Base-by-base conservation (phyloP, 2,888 invertebrate species). In the Drosophila prolongata region DNA sequence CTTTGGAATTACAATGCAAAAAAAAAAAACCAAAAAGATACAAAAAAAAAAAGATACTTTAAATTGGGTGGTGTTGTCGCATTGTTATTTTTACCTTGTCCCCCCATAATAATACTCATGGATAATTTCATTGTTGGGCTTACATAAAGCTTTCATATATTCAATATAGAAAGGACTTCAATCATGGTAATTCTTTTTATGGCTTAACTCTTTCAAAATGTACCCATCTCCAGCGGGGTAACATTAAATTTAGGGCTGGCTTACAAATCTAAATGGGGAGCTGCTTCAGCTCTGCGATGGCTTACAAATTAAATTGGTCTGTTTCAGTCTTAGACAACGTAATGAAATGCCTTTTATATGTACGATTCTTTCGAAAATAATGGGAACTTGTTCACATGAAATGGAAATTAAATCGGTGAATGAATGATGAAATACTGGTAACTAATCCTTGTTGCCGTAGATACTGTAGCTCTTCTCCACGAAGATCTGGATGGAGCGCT, bases 1-100 rank as follows among this genome's bases (percentile, higher is more conserved):
- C 89, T 89, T 90, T 90, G 90, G 89, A 89, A 90, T 88, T 89
- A 83, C 84, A 90, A 88, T 79, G 88, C 86, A 88, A 90, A 75
- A 59, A 61, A 75, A 59, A 61, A 62, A 60, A 62, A n/a, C 1
- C 24, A 24, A 57, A 60, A 52, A 34, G n/a, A 56, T 70, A 75
- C 74, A 61, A 68, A 62, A 69, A 71, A 30, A 53, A 61, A 8
- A 3, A 11, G 34, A 44, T 38, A 9, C n/a, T 61, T 46, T 38
- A n/a, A 13, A 24, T 43, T 43, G 14, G 64, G 64, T 6, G 16
- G 3, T 30, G 27, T 27, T n/a, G 9, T 8, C 13, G 11, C 16
- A 14, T 30, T 13, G 34, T 10, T n/a, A 43, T 35, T n/a, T 3
- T 10, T 27, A 1, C 44, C 8, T 4, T 30, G 2, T 4, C 16